Evolutionary conservation across 2,888 invertebrate genomes (phyloP), one percentile per base, ranked within the genome.

Genomic region (Apantesis nais): DNA sequence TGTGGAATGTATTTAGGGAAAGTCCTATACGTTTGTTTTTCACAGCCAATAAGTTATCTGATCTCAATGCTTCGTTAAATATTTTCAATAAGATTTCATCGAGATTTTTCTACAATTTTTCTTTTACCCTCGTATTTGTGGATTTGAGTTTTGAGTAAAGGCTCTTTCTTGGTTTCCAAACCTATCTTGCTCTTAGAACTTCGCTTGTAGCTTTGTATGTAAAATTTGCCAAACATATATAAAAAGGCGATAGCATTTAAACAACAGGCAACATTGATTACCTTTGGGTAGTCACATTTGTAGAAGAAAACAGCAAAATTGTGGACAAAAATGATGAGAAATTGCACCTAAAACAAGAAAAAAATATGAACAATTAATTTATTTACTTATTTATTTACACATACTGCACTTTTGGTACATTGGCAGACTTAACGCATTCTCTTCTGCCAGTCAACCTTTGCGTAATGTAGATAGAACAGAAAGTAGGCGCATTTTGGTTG

Each of bases 171-270:
- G 9, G 58, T 66, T 14, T 78, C 72, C 19, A 72, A 66, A 16
- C 12, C 31, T 19, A 2, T 34, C 44, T 80, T 77, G 12, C n/a
- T 72, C 8, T 62, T 65, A 5, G 68, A 31, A 2, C 58, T 63
- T 11, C 73, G 69, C 12, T 71, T 76, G 22, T 82, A 82, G 37
- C 68, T 79, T 12, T 78, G 62, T 2, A 79, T 55, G 48, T 82
- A 82, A 68, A 82, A 82, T 7, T 74, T 81, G 4, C 81, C 83
- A 16, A 82, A 82, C 83, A 82, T 79, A 19, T 83, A 75, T 0
- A 82, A 31, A n/a, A 82, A 82, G 0, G 70, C 70, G 7, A 66
- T 0, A 0, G 81, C 39, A 31, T 82, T 83, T 0, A 65, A 0
- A 1, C 71, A 0, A 22, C 63, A 62, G 0, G 70, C 0, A 0